These are phyloP conservation scores for Anolis sagrei DNA, from an alignment of 2,113 vertebrate genomes.

Conservation along the genomic window DNA sequence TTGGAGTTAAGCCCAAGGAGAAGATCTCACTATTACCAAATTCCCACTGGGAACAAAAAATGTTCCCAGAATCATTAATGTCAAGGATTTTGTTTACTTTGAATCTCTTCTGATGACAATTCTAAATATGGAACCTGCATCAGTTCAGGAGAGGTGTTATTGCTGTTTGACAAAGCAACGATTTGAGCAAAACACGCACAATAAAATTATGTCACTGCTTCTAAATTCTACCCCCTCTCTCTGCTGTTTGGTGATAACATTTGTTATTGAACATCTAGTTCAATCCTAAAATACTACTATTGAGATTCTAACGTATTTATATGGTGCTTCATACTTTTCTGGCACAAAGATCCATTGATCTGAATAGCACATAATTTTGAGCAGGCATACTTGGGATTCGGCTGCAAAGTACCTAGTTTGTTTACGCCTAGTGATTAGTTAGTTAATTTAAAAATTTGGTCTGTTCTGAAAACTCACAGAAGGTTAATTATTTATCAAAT, in stretches of 20 bases:
- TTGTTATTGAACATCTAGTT: background rate
- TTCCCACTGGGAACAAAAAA: background rate
- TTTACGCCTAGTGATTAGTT: background rate
- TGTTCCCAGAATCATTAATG: background rate
- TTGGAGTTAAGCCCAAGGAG: background rate
- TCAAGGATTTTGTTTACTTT: accelerated
- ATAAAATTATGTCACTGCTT: background rate
- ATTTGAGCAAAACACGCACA: background rate
- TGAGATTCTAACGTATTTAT: background rate
- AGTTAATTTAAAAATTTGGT: background rate
- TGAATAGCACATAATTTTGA: background rate
- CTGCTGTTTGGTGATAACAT: background rate
- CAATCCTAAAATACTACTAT: background rate
- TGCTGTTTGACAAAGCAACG: too few relatives aligned
- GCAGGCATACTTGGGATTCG: background rate
- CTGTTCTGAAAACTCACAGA: background rate
- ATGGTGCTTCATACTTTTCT: background rate
- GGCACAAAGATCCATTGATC: background rate
- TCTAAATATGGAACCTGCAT: background rate
- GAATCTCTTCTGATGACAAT: background rate
- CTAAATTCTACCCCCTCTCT: background rate
- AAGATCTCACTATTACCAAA: background rate
- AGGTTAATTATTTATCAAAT: background rate
- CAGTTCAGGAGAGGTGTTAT: background rate
- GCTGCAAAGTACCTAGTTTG: background rate